Evolutionary conservation across 2,113 vertebrate genomes (phyloP), one percentile per base, ranked within the genome.

Genomic region (Xiphorhynchus elegans): DNA sequence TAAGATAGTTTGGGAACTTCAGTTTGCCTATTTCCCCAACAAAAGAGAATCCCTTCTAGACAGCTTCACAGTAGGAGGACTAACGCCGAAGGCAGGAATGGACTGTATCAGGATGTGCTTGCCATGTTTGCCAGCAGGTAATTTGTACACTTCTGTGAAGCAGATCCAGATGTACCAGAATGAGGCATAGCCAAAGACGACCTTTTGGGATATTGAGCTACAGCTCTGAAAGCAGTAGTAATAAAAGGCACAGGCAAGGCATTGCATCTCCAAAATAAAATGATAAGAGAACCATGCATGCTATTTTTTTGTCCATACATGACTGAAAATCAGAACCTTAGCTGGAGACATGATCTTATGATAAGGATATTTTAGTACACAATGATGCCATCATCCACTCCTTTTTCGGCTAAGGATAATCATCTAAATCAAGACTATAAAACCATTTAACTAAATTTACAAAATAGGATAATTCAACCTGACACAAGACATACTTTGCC

Each of bases 341-440:
- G 74, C 87, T 78, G 73, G 26, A 72, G 74, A 73, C 4, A 4
- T 39, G 69, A 91, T 83, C 63, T 47, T 4, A 4, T 29, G 78
- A 87, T 73, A 76, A 87, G 53, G 89, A 62, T 94, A 96, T 90
- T 88, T 96, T 88, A 84, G 75, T 49, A 80, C 35, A 77, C 67
- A 88, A 82, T 0, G 0, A 81, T 13, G 75, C 63, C 63, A 70
- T 47, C 76, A 91, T 39, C 72, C 83, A 79, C 40, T 95, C 59
- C 56, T 91, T 92, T 94, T 95, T 89, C 90, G 90, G 89, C 59
- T n/a, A 80, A 77, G 44, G 31, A 73, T 86, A 77, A 91, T 37
- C 37, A 62, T 72, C 50, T 87, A 60, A 90, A 92, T 58, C 66
- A 83, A 72, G 59, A 58, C 55, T 17, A 74, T 42, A 95, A 95